Base-by-base conservation (phyloP, 2,797 vertebrate genomes). In the Zalophus californianus region DNA sequence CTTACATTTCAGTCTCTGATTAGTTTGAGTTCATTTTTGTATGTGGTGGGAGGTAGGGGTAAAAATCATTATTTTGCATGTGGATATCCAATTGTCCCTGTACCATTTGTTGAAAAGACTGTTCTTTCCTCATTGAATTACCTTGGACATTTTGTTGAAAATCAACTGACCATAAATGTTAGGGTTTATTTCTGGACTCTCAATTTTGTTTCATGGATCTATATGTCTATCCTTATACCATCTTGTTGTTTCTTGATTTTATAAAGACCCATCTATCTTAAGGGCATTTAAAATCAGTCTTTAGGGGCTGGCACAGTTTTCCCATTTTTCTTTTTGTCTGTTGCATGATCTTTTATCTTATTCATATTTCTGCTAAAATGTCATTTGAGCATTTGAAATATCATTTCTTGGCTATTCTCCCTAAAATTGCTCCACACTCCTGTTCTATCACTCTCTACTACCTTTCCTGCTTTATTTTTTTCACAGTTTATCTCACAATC, bases 321-420 rank as follows among this genome's bases (percentile, higher is more conserved):
- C 41, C 9, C 32, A 32, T 79, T 70, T 79, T 80, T 60, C 66
- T 60, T 94, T 14, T n/a, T 54, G 27, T n/a, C 35, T 27, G 16
- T 62, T 38, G 10, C n/a, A 54, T 73, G 14, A 62, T 73, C 20
- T 15, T 82, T 82, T 52, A 82, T 2, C 60, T 80, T 66, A 94
- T 52, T 72, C 56, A 54, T 35, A 41, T 82, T 88, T 94, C 85
- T 62, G 44, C 54, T 94, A 15, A 94, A 82, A 87, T 88, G 66
- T 82, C 52, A 75, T 14, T 75, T 75, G 72, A 29, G 72, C 44
- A 75, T 48, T 75, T 75, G 27, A 75, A 75, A 75, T 75, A 48
- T 29, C 15, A 48, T 73, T 38, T 60, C 25, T 72, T 72, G 20
- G 58, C 54, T 80, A 3, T 56, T 80, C 4, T 60, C 32, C 14